A percentile compares a stretch with the other conserved stretches of the same genome.
These are phyloP conservation scores for Berghia stephanieae DNA, from an alignment of 1,140 invertebrate genomes.

Conservation along the genomic window DNA sequence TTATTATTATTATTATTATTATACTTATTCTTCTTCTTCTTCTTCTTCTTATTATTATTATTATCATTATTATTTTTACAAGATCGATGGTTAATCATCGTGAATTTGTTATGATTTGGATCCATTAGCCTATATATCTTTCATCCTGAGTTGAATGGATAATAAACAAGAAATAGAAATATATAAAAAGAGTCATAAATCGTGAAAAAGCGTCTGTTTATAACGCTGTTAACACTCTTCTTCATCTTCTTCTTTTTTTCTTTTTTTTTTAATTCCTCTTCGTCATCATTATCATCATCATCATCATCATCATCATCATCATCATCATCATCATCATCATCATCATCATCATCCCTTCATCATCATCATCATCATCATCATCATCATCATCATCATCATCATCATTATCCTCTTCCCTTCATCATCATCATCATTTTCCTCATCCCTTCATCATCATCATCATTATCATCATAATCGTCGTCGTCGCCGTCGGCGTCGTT, in stretches of 20 bases:
- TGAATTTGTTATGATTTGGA: neutral
- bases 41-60: too few species aligned
- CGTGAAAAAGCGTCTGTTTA: neutral
- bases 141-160: neutral
- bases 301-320: neutral
- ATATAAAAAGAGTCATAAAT: neutral
- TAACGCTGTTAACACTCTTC: neutral
- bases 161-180: neutral
- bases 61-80: neutral
- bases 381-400: neutral
- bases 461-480: neutral
- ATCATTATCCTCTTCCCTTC: too few species aligned
- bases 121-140: neutral
- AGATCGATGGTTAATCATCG: neutral
- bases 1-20: too few species aligned
- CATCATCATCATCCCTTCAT: neutral
- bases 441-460: neutral
- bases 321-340: slow-evolving; percentile 8
- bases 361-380: neutral
- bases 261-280: too few species aligned
- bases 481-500: neutral
- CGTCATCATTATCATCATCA: neutral
- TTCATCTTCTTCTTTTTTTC: neutral
- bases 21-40: too few species aligned
- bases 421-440: neutral